Percentiles rank a stretch among this genome's conserved stretches.
These are phyloP conservation scores for Threskiornis aethiopicus DNA, from an alignment of 2,797 vertebrate genomes.

Conservation along the genomic window DNA sequence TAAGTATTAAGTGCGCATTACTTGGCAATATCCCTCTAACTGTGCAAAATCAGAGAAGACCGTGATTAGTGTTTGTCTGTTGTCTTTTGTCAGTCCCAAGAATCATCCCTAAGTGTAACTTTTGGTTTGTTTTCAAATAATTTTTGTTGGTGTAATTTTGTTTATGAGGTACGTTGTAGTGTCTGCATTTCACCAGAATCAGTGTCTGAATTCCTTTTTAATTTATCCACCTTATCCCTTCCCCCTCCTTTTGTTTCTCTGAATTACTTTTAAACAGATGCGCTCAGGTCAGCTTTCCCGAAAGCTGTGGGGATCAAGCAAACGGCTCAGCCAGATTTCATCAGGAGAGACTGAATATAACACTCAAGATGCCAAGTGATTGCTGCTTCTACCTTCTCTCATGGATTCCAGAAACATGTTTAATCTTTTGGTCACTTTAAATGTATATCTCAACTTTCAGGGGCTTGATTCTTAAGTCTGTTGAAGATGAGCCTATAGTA, in stretches of 20 bases:
- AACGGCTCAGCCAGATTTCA: constrained; percentile 92
- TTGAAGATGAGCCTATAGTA: neutral
- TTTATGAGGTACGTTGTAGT: constrained; percentile 33
- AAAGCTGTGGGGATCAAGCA: constrained; percentile 97
- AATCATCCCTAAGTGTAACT: constrained; percentile 15
- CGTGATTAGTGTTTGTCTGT: neutral
- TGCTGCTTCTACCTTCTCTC: constrained; percentile 69
- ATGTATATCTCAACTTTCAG: constrained; percentile 51
- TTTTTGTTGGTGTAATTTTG: constrained; percentile 50
- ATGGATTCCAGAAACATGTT: constrained; percentile 61
- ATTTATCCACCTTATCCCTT: constrained; percentile 65
- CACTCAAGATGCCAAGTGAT: constrained; percentile 83
- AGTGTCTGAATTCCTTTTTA: constrained; percentile 69
- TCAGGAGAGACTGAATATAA: constrained; percentile 95
- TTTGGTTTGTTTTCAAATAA: constrained; percentile 26
- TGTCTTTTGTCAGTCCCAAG: constrained; percentile 28
- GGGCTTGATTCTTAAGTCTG: constrained; percentile 35
- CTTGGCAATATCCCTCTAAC: neutral
- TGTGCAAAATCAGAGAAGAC: neutral
- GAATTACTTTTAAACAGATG: constrained; percentile 86
- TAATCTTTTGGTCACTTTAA: constrained; percentile 67
- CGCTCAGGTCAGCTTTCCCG: constrained; percentile 93
- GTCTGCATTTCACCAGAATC: constrained; percentile 67
- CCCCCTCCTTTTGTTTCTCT: constrained; percentile 72
- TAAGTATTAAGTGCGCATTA: neutral